Evolutionary conservation across 1,140 invertebrate species (phyloP).

Genomic region (Choristoneura fumiferana): DNA sequence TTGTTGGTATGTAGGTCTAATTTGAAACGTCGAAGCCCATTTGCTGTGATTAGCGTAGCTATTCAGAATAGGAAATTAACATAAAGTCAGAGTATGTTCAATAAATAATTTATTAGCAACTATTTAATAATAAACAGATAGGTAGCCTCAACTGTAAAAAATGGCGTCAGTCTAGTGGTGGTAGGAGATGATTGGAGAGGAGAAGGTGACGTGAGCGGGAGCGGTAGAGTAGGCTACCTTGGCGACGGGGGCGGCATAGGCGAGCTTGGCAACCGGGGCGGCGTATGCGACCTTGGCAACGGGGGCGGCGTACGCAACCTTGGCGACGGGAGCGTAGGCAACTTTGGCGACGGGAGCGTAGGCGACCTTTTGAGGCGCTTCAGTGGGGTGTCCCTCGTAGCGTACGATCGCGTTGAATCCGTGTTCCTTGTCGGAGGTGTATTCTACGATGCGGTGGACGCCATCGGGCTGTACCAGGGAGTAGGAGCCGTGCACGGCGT

Average conservation of each 20-base stretch:
- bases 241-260: constrained; percentile 30
- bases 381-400: constrained; percentile 21
- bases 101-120: constrained; percentile 41
- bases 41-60: background rate
- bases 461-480: constrained; percentile 81
- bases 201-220: constrained; percentile 50
- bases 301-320: constrained; percentile 43
- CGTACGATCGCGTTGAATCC: constrained; percentile 20
- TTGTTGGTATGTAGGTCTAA: background rate
- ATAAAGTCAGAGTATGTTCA: background rate
- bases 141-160: constrained; percentile 23
- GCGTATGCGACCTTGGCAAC: constrained; percentile 34
- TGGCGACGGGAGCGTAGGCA: constrained; percentile 37
- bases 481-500: constrained; percentile 82
- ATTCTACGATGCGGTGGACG: constrained; percentile 80
- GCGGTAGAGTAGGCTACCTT: constrained; percentile 41
- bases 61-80: constrained; percentile 6
- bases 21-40: constrained; percentile 10
- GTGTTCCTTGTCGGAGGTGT: constrained; percentile 59
- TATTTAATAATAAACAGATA: constrained; percentile 31
- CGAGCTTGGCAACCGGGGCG: constrained; percentile 17
- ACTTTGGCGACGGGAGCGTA: constrained; percentile 30
- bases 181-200: constrained; percentile 60
- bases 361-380: constrained; percentile 8
- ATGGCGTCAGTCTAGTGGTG: constrained; percentile 46